Conservation (phyloP, 2,888 invertebrate genomes). For the Oeneis ivallda region DNA sequence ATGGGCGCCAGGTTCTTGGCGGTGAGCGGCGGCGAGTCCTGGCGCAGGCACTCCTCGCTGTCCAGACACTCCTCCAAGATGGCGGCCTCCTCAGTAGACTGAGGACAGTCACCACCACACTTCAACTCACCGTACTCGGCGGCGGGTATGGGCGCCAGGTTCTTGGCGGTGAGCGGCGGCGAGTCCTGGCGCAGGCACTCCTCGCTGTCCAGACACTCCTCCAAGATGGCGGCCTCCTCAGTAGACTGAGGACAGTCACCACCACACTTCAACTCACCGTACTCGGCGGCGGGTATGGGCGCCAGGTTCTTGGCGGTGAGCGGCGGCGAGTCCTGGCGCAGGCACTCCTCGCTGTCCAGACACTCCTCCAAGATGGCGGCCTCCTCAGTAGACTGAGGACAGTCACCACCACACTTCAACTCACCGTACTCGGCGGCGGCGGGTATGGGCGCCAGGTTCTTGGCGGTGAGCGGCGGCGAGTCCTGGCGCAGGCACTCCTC, state of each 20-base stretch:
- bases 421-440: slow-evolving; percentile 55
- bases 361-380: slow-evolving; percentile 59
- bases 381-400: slow-evolving; percentile 37
- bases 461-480: slow-evolving; percentile 46
- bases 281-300: slow-evolving; percentile 54
- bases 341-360: slow-evolving; percentile 43
- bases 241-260: not conserved
- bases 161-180: slow-evolving; percentile 48
- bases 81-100: slow-evolving; percentile 44
- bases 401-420: not conserved
- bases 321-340: slow-evolving; percentile 46
- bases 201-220: slow-evolving; percentile 53
- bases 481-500: slow-evolving; percentile 43
- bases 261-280: slow-evolving; percentile 44
- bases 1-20: slow-evolving; percentile 52
- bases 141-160: slow-evolving; percentile 51
- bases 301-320: slow-evolving; percentile 49
- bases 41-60: slow-evolving; percentile 40
- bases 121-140: slow-evolving; percentile 54
- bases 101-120: too few species aligned
- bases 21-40: slow-evolving; percentile 46
- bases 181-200: slow-evolving; percentile 44
- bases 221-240: slow-evolving; percentile 53
- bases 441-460: slow-evolving; percentile 51
- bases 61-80: slow-evolving; percentile 60